These are phyloP conservation scores for Cyclargus thomasi DNA, from an alignment of 1,140 invertebrate species.

Conservation along the genomic window DNA sequence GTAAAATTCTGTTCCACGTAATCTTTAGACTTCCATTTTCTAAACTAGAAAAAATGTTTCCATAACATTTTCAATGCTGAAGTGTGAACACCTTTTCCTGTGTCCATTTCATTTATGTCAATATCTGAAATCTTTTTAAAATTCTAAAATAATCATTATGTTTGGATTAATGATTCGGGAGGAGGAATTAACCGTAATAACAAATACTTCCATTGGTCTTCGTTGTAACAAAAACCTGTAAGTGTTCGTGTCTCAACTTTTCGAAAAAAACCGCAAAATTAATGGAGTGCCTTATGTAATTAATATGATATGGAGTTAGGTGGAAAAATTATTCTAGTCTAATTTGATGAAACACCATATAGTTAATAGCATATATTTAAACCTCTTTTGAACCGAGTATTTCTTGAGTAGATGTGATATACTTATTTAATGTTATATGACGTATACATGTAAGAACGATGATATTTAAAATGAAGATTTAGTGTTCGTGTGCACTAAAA, in stretches of 20 bases:
- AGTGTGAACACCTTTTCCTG: neutral
- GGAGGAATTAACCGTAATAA: neutral
- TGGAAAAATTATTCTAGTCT: constrained; percentile 72
- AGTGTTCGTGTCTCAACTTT: constrained; percentile 59
- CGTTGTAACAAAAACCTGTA: constrained; percentile 51
- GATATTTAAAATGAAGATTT: constrained; percentile 41
- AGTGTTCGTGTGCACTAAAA: constrained; percentile 47
- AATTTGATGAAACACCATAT: constrained; percentile 71
- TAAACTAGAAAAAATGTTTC: neutral
- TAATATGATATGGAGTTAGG: constrained; percentile 72
- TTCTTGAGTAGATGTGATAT: constrained; percentile 65
- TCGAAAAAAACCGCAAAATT: constrained; percentile 66
- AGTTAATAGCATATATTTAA: constrained; percentile 63
- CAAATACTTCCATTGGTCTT: constrained; percentile 63
- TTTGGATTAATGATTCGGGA: neutral
- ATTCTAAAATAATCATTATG: neutral
- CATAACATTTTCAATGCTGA: neutral
- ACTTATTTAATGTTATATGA: constrained; percentile 61
- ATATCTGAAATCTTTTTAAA: neutral
- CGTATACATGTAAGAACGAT: constrained; percentile 42
- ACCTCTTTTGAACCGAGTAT: constrained; percentile 60
- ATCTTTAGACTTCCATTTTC: constrained; percentile 1
- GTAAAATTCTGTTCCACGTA: neutral
- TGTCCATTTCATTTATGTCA: neutral
- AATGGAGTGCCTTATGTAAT: constrained; percentile 74